Base-by-base conservation (phyloP, 2,797 vertebrate species). In the Anas bahamensis region DNA sequence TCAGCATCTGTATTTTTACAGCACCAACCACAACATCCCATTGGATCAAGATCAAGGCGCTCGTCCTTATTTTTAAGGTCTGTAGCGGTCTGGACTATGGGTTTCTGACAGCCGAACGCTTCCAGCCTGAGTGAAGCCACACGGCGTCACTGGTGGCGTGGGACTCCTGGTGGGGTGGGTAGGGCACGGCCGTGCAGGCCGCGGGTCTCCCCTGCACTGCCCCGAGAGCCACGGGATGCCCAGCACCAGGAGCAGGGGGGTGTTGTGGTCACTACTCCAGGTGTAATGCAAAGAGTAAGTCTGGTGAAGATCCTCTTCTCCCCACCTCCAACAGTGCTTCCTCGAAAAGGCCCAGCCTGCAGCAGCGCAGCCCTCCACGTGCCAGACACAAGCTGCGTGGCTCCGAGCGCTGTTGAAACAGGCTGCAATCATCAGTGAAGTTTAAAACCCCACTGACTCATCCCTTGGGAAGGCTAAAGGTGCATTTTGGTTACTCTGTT, bases 341-440 rank as follows among this genome's bases (percentile, higher is more conserved):
- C 60, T 28, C 41, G 48, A 14, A 31, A 23, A 33, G 5, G 17
- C 15, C 4, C 26, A 9, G 3, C 4, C 28, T 18, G 2, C 19
- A n/a, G 55, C 41, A 60, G 2, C 5, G 2, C 46, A 65, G n/a
- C 35, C 41, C n/a, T 29, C 13, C 4, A 0, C 9, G 31, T 46
- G 22, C 55, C 41, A 31, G 46, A 28, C 19, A 6, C 53, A 13
- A 39, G 65, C 21, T 2, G 5, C 3, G 0, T 18, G 6, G 18
- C 61, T 73, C 5, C 1, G 7, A 24, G 42, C 9, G 2, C 14
- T 1, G 0, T 2, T 19, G 13, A 7, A n/a, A 11, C 2, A 2
- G 19, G 53, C 57, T 70, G 71, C 9, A 42, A n/a, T 10, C 16
- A 2, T 18, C 26, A 4, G 31, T 21, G 22, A 13, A 1, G 17